Percentiles rank a stretch among this genome's conserved stretches.
Conservation (phyloP, 2,797 vertebrate species). For the Periparus ater region DNA sequence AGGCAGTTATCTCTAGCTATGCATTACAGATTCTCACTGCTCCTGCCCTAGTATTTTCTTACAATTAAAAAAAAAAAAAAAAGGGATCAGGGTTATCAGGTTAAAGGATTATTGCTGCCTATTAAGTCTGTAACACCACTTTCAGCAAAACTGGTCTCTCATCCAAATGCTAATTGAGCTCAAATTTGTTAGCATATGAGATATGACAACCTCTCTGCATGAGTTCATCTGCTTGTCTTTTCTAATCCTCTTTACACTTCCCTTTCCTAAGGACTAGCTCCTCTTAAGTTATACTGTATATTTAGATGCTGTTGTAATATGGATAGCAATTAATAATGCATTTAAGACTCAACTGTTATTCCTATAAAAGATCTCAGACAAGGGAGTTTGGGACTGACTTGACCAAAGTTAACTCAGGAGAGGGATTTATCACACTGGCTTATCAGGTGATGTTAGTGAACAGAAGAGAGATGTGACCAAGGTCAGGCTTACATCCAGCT, state of each 20-base stretch:
- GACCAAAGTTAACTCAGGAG: background rate
- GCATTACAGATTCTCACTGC: background rate
- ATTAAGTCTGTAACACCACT: background rate
- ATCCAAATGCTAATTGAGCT: slow-evolving; percentile 48
- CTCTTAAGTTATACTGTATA: background rate
- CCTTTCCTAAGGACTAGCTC: background rate
- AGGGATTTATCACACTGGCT: background rate
- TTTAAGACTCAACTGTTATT: background rate
- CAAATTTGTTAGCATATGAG: slow-evolving; percentile 48
- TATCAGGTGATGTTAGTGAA: background rate
- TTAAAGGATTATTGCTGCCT: background rate
- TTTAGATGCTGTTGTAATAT: slow-evolving; percentile 19
- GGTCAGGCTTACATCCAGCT: background rate
- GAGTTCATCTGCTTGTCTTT: slow-evolving; percentile 49
- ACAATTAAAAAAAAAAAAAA: background rate
- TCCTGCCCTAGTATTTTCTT: background rate
- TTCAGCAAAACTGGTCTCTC: slow-evolving; percentile 31
- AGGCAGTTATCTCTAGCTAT: background rate
- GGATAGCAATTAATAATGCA: background rate
- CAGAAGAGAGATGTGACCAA: background rate
- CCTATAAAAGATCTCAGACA: background rate
- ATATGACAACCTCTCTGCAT: slow-evolving; percentile 37
- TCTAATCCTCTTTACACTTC: slow-evolving; percentile 41
- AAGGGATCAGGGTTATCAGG: background rate
- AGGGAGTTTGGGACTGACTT: background rate